These are phyloP conservation scores for Sebastes umbrosus DNA, from an alignment of 2,797 vertebrate genomes.

Conservation along the genomic window DNA sequence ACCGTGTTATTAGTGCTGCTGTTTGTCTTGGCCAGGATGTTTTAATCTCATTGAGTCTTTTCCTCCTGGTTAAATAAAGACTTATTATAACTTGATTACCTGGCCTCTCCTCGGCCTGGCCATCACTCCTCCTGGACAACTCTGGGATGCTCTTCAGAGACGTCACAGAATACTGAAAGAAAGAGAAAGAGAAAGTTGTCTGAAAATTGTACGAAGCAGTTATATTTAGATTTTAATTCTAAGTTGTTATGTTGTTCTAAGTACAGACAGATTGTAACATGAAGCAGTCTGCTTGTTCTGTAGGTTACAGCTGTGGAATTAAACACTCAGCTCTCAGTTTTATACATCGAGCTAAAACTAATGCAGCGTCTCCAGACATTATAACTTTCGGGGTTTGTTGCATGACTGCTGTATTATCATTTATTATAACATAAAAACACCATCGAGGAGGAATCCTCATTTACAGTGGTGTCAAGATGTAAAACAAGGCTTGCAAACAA, in stretches of 20 bases:
- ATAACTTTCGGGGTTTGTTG: no score
- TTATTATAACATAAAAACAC: no score
- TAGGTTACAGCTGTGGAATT: conserved; percentile 1
- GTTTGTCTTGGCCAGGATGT: no score
- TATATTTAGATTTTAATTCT: conserved; percentile 32
- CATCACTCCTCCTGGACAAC: conserved; percentile 92
- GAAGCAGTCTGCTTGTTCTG: not conserved
- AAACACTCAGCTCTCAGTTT: not conserved
- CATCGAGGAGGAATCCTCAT: no score
- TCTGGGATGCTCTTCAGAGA: conserved; percentile 96
- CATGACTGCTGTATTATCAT: no score
- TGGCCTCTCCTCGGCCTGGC: conserved; percentile 89
- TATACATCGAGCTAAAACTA: not conserved
- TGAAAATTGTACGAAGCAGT: not conserved
- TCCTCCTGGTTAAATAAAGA: not conserved
- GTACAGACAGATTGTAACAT: not conserved
- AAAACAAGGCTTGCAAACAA: no score
- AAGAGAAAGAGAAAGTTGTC: no score
- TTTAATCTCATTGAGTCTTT: not conserved
- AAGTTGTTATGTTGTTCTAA: not conserved
- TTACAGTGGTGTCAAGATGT: no score
- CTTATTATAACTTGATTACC: conserved; percentile 73
- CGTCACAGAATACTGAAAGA: conserved; percentile 89
- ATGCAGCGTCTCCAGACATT: no score
- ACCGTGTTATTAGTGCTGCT: no score